Evolutionary conservation across 2,888 invertebrate genomes (phyloP).

Genomic region (Platycheirus albimanus): DNA sequence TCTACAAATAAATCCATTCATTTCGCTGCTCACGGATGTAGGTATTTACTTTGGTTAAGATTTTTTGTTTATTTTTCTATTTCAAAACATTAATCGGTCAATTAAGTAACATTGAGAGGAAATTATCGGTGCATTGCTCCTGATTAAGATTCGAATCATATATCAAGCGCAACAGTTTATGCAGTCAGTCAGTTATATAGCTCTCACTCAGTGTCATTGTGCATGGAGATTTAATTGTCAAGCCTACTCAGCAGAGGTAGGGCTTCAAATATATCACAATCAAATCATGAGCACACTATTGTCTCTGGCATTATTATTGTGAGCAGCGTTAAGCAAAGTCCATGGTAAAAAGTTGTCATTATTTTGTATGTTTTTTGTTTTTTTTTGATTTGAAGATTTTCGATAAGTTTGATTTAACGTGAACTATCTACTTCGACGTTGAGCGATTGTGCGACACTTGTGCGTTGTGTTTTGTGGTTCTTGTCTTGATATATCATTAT

Average conservation of each 20-base stretch:
- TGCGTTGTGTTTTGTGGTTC: constrained; percentile 19
- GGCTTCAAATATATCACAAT: constrained; percentile 12
- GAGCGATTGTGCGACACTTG: constrained; percentile 33
- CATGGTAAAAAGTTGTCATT: constrained; percentile 58
- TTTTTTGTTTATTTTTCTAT: background rate
- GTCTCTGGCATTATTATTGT: constrained; percentile 4
- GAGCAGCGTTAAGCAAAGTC: constrained; percentile 56
- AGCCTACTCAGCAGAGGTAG: background rate
- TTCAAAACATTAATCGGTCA: constrained; percentile 56
- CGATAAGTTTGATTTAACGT: constrained; percentile 49
- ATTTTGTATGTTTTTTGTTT: constrained; percentile 38
- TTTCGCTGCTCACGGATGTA: background rate
- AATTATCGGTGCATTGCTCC: constrained; percentile 56
- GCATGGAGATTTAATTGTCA: constrained; percentile 42
- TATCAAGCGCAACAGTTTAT: background rate
- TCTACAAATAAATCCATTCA: constrained; percentile 7
- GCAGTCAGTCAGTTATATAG: background rate
- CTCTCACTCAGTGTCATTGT: constrained; percentile 2
- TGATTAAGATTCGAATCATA: constrained; percentile 51
- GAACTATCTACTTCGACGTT: background rate
- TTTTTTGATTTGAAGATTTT: constrained; percentile 45
- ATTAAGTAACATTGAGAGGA: constrained; percentile 50
- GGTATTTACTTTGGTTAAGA: too few relatives aligned
- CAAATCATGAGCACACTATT: constrained; percentile 10
- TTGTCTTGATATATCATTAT: background rate